These are phyloP conservation scores for Montipora foliosa DNA, from an alignment of 64 coral and sea anemone genomes.

Conservation along the genomic window DNA sequence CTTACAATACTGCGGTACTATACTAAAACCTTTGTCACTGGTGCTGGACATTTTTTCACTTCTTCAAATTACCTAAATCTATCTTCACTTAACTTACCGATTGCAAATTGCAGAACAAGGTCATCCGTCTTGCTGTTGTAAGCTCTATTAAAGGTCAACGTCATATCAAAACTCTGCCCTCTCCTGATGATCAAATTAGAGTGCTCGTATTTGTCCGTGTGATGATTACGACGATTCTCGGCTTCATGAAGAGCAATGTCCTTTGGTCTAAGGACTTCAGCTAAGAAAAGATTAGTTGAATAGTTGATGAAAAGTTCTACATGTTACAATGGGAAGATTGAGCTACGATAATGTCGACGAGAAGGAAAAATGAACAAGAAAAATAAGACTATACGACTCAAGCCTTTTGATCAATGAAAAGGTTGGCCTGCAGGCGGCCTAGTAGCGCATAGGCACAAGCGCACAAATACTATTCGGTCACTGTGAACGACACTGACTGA, in stretches of 20 bases:
- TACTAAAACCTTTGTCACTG: neutral
- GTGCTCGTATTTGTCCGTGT: conserved; percentile 65
- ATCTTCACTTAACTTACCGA: conserved; percentile 56
- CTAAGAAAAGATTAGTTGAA: conserved; percentile 26
- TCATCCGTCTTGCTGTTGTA: conserved; percentile 53
- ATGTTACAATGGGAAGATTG: neutral
- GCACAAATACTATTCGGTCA: no score
- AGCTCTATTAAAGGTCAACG: conserved; percentile 68
- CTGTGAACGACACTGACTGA: no score
- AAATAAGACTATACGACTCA: no score
- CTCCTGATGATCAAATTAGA: conserved; percentile 69
- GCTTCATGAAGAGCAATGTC: conserved; percentile 33
- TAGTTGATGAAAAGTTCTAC: neutral
- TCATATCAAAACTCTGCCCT: conserved; percentile 70
- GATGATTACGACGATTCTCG: conserved; percentile 55
- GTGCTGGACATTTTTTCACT: neutral
- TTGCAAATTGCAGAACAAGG: conserved; percentile 63
- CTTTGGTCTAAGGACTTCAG: conserved; percentile 48
- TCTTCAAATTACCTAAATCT: neutral
- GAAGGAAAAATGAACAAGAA: no score
- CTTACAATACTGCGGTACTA: no score
- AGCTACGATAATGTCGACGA: no score
- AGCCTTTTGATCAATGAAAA: no score
- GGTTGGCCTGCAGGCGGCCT: no score
- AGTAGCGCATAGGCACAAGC: no score